These are phyloP conservation scores for Cotesia chilonis DNA, from an alignment of 1,140 invertebrate species.

Conservation along the genomic window DNA sequence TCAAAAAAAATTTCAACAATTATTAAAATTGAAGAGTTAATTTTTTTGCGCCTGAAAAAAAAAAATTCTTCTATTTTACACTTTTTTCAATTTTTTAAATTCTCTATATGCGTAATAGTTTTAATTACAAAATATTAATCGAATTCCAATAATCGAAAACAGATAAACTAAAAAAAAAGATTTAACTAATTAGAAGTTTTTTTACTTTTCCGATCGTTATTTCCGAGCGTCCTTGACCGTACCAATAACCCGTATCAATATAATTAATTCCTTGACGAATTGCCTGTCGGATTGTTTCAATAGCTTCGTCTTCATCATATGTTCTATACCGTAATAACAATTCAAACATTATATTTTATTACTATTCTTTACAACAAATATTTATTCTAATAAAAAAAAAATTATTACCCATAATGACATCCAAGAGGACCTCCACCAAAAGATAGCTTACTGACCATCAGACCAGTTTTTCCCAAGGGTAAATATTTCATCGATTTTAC, in stretches of 20 bases:
- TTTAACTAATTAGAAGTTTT: constrained; percentile 5
- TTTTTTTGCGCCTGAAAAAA: too few relatives aligned
- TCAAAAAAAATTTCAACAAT: too few relatives aligned
- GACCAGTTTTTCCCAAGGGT: constrained; percentile 68
- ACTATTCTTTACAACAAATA: constrained; percentile 12
- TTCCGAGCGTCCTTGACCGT: constrained; percentile 88
- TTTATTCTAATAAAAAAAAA: constrained; percentile 25
- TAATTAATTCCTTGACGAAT: constrained; percentile 87
- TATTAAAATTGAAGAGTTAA: too few relatives aligned
- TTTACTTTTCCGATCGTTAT: constrained; percentile 80
- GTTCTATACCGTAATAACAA: constrained; percentile 51
- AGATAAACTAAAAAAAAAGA: too few relatives aligned
- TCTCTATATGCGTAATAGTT: too few relatives aligned
- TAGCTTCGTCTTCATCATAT: constrained; percentile 71
- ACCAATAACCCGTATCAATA: constrained; percentile 91
- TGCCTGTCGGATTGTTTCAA: constrained; percentile 74
- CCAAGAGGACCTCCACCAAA: constrained; percentile 68
- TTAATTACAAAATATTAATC: too few relatives aligned
- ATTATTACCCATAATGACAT: constrained; percentile 59
- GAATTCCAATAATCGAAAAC: too few relatives aligned
- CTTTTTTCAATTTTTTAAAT: too few relatives aligned
- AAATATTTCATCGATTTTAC: constrained; percentile 68
- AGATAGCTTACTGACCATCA: constrained; percentile 70
- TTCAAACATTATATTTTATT: background rate
- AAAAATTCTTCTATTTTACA: too few relatives aligned